These are phyloP conservation scores for Chaetodon trifascialis DNA, from an alignment of 2,113 vertebrate species.

Conservation along the genomic window DNA sequence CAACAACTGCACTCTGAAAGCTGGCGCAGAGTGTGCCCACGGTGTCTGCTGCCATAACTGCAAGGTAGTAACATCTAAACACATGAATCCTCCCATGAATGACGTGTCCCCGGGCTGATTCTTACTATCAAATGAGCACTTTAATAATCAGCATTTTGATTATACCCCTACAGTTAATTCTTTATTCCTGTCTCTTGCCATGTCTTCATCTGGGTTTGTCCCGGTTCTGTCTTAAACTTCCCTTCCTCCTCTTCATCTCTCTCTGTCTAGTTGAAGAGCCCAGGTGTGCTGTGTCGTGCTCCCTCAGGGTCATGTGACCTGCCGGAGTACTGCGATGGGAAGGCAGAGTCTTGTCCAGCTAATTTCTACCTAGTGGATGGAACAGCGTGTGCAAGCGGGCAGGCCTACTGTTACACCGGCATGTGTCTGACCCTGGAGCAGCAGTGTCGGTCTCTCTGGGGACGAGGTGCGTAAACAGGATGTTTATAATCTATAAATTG, in stretches of 20 bases:
- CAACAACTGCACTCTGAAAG: slow-evolving; percentile 92
- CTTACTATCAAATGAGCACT: background rate
- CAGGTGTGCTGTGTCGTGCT: slow-evolving; percentile 89
- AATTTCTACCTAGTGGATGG: slow-evolving; percentile 95
- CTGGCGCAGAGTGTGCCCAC: slow-evolving; percentile 92
- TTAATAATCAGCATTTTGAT: too few relatives aligned
- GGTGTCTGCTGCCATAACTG: slow-evolving; percentile 95
- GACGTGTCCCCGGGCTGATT: background rate
- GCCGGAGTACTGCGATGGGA: slow-evolving; percentile 93
- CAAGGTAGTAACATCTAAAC: slow-evolving; percentile 85
- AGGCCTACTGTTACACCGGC: slow-evolving; percentile 96
- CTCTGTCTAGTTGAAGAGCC: slow-evolving; percentile 86
- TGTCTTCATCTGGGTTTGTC: background rate
- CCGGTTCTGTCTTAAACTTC: background rate
- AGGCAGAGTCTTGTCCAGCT: slow-evolving; percentile 90
- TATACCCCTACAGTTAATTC: too few relatives aligned
- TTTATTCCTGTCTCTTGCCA: too few relatives aligned
- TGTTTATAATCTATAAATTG: background rate
- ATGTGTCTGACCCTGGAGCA: slow-evolving; percentile 95
- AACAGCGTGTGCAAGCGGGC: slow-evolving; percentile 84
- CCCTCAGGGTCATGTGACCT: slow-evolving; percentile 91
- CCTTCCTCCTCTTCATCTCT: background rate
- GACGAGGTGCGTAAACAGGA: slow-evolving; percentile 77
- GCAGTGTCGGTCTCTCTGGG: slow-evolving; percentile 95
- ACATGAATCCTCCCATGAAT: background rate